These are phyloP conservation scores for Huso huso DNA, from an alignment of 2,797 vertebrate genomes.

Conservation along the genomic window DNA sequence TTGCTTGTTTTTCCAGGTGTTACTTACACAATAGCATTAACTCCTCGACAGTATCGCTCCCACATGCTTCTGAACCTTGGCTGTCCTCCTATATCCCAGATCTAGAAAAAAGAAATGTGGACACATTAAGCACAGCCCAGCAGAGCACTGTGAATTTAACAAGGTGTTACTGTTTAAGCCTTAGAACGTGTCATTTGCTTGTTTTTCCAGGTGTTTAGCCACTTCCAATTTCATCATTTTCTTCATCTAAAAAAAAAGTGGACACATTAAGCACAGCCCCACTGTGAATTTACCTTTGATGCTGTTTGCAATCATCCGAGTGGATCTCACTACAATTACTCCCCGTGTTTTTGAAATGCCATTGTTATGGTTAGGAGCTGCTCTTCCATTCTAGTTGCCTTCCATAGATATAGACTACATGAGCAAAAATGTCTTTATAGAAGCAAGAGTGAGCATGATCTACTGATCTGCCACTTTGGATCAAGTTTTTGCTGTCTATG, in stretches of 20 bases:
- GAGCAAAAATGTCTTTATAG: too few species aligned
- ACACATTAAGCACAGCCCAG: neutral
- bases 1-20: neutral
- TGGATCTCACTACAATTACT: conserved; percentile 6
- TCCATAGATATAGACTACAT: too few species aligned
- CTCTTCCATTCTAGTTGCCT: too few species aligned
- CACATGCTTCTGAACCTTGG: conserved; percentile 98
- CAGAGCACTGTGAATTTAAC: neutral
- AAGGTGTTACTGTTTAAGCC: too few species aligned
- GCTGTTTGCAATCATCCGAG: neutral
- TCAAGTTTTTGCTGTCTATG: too few species aligned
- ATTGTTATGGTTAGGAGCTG: neutral
- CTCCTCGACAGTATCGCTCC: conserved; percentile 94
- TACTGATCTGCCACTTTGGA: too few species aligned
- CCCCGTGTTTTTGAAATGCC: neutral
- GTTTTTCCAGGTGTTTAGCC: neutral
- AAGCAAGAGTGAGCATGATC: too few species aligned
- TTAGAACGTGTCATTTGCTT: too few species aligned
- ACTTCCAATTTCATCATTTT: neutral
- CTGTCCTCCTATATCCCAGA: conserved; percentile 97
- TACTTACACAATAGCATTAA: conserved; percentile 96
- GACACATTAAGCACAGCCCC: too few species aligned
- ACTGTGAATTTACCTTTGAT: too few species aligned
- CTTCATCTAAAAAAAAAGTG: too few species aligned
- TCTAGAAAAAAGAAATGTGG: conserved; percentile 48